phyloP scores from a whole-genome alignment of 1,140 invertebrate genomes.

The Drosophila leontia region DNA sequence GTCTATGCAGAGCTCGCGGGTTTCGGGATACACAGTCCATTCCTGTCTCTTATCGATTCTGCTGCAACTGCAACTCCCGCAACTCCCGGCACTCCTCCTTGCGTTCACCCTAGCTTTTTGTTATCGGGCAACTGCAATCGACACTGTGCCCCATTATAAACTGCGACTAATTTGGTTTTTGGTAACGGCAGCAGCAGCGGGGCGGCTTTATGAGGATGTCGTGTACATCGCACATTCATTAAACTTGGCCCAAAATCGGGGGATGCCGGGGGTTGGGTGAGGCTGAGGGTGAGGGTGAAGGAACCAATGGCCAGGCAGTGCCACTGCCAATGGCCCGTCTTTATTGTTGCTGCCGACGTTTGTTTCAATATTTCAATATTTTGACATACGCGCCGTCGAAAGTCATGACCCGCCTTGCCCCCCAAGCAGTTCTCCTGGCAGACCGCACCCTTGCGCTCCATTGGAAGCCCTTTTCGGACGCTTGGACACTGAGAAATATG shows the following conservation, averaged over 20 bases:
- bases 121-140: constrained; percentile 69
- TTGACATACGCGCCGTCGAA: constrained; percentile 75
- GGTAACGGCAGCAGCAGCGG: constrained; percentile 38
- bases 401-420: constrained; percentile 49
- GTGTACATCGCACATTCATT: constrained; percentile 81
- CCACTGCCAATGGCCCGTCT: constrained; percentile 32
- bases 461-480: constrained; percentile 29
- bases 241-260: constrained; percentile 50
- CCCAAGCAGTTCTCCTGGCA: constrained; percentile 2
- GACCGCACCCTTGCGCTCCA: constrained; percentile 40
- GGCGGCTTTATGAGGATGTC: constrained; percentile 72
- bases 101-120: constrained; percentile 12
- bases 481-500: constrained; percentile 10
- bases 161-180: constrained; percentile 74
- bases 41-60: constrained; percentile 47
- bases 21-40: neutral
- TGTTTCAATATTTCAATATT: constrained; percentile 82
- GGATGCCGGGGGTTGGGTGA: neutral
- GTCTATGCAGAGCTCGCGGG: constrained; percentile 4
- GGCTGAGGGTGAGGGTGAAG: neutral
- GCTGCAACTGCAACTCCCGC: constrained; percentile 24
- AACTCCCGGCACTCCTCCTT: constrained; percentile 13
- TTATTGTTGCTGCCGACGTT: constrained; percentile 54
- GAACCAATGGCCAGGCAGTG: constrained; percentile 23
- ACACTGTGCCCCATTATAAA: constrained; percentile 43